A percentile compares a stretch with the other conserved stretches of the same genome.
phyloP scores from a whole-genome alignment of 2,113 vertebrate species.

The Henicopernis longicauda region DNA sequence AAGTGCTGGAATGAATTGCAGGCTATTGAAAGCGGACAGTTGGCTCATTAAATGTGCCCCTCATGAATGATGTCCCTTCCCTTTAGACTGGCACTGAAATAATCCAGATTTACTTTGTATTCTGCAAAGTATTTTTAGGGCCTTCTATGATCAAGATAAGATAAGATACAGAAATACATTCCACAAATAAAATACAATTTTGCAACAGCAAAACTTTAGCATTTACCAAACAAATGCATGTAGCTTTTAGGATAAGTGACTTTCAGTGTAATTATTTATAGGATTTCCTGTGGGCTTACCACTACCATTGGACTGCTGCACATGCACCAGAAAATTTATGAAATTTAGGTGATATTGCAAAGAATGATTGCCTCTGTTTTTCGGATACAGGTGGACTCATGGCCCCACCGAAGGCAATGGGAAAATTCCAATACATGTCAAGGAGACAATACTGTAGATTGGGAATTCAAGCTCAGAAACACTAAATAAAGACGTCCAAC shows the following conservation, averaged over 20 bases:
- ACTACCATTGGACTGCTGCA: background rate
- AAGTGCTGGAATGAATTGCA: slow-evolving; percentile 12
- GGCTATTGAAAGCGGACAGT: background rate
- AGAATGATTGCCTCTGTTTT: background rate
- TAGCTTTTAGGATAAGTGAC: background rate
- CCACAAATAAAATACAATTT: background rate
- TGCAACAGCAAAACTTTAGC: background rate
- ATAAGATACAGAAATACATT: background rate
- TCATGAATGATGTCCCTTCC: background rate
- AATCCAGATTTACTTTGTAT: slow-evolving; percentile 9
- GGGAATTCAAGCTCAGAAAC: background rate
- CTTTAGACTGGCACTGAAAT: slow-evolving; percentile 13
- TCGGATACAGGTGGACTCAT: background rate
- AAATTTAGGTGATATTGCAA: background rate
- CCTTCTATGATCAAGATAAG: background rate
- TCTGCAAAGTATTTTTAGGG: background rate
- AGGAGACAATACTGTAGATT: background rate
- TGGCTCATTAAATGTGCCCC: background rate
- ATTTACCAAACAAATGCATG: background rate
- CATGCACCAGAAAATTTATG: background rate
- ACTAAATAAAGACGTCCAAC: background rate
- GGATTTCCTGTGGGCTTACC: background rate
- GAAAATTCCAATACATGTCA: background rate
- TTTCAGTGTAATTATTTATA: background rate
- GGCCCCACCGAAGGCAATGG: background rate